A percentile compares a stretch with the other conserved stretches of the same genome.
Conservation (phyloP, 1,140 invertebrate genomes). For the Brachionus manjavacas region DNA sequence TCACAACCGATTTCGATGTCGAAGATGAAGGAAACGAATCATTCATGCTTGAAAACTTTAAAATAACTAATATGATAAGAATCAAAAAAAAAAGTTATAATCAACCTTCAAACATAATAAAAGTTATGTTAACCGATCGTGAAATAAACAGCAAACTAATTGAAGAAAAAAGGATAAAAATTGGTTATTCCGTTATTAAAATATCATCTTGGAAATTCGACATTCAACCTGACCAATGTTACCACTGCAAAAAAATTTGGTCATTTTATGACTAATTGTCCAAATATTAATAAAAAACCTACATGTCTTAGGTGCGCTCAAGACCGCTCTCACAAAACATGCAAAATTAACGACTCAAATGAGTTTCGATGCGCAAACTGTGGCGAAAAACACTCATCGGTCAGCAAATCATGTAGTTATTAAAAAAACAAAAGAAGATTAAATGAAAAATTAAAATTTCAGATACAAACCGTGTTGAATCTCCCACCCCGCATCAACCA, state of each 20-base stretch:
- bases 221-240: neutral
- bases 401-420: neutral
- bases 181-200: neutral
- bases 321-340: neutral
- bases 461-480: too few relatives aligned
- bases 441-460: too few relatives aligned
- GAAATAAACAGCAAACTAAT: neutral
- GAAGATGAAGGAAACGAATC: too few relatives aligned
- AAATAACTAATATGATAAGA: neutral
- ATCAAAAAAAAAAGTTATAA: neutral
- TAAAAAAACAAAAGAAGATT: too few relatives aligned
- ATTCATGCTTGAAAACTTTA: too few relatives aligned
- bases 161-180: neutral
- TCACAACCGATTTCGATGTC: too few relatives aligned
- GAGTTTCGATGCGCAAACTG: too few relatives aligned
- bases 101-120: neutral
- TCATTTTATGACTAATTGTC: neutral
- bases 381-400: neutral
- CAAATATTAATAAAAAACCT: neutral
- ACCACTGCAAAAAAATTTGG: neutral
- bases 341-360: too few relatives aligned
- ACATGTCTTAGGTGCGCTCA: neutral
- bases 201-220: neutral
- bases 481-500: too few relatives aligned
- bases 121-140: neutral